Percentiles rank a stretch among this genome's conserved stretches.
phyloP scores from a whole-genome alignment of 1,140 invertebrate species.

The Drosophila athabasca region DNA sequence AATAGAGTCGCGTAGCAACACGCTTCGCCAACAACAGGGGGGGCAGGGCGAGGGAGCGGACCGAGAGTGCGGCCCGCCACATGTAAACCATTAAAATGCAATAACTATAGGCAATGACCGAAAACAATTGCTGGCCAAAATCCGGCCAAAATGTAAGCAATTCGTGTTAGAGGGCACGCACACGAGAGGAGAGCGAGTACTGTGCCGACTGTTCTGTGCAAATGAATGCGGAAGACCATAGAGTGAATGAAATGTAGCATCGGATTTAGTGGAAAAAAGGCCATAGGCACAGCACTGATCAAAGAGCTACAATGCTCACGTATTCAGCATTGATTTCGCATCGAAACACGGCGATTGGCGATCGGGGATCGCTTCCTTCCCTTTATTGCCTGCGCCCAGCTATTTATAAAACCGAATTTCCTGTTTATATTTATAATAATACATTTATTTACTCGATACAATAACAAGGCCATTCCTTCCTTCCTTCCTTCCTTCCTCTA shows the following conservation, averaged over 20 bases:
- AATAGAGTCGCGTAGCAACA: too few species aligned
- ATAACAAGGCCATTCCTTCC: conserved; percentile 20
- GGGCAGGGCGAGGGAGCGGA: background rate
- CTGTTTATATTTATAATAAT: conserved; percentile 65
- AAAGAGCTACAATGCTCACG: conserved; percentile 14
- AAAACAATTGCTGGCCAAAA: conserved; percentile 34
- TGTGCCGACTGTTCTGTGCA: background rate
- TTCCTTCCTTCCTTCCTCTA: background rate
- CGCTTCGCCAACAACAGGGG: too few species aligned
- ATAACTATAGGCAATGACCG: conserved; percentile 37
- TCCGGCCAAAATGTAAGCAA: conserved; percentile 3
- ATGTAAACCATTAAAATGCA: conserved; percentile 50
- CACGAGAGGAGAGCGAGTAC: background rate
- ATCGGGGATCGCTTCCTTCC: conserved; percentile 39
- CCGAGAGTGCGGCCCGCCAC: conserved; percentile 26
- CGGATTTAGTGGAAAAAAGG: background rate
- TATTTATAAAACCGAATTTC: conserved; percentile 59
- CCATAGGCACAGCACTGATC: conserved; percentile 9
- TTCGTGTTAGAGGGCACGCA: conserved; percentile 15
- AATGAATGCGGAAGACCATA: conserved; percentile 6
- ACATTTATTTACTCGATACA: conserved; percentile 57
- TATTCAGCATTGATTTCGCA: conserved; percentile 31
- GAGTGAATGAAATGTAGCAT: background rate
- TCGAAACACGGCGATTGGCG: background rate
- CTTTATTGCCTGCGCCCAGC: conserved; percentile 29